Evolutionary conservation across 2,113 vertebrate species (phyloP).

Genomic region (Cygnus atratus): DNA sequence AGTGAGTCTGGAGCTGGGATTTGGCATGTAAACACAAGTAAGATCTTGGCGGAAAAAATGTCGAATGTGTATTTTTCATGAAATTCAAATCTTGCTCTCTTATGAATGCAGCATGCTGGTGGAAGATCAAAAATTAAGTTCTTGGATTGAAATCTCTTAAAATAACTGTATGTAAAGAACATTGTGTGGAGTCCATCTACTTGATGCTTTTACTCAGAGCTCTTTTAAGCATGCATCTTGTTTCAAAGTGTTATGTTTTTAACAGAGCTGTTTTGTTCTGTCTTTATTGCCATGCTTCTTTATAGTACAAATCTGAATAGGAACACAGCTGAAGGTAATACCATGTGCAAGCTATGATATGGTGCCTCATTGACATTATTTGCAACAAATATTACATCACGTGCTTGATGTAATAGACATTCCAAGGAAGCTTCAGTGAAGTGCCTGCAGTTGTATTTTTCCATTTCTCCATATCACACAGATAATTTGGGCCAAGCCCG

Average conservation of each 20-base stretch:
- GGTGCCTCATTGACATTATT: conserved; percentile 87
- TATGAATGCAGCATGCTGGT: not conserved
- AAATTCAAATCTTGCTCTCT: not conserved
- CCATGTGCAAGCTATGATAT: conserved; percentile 76
- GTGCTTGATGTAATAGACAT: conserved; percentile 83
- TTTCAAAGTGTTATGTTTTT: conserved; percentile 77
- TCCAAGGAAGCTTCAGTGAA: conserved; percentile 67
- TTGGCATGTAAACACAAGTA: not conserved
- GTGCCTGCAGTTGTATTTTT: conserved; percentile 72
- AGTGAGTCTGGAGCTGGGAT: not conserved
- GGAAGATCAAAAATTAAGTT: not conserved
- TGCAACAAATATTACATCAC: conserved; percentile 85
- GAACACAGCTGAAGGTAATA: conserved; percentile 95
- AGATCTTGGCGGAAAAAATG: not conserved
- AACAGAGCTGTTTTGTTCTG: conserved; percentile 96
- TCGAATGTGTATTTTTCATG: not conserved
- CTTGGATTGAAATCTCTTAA: not conserved
- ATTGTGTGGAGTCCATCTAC: conserved; percentile 16
- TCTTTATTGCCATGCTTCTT: conserved; percentile 93
- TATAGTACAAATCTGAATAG: conserved; percentile 99
- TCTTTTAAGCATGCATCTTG: conserved; percentile 72
- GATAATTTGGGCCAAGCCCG: conserved; percentile 75
- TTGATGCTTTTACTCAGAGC: conserved; percentile 45
- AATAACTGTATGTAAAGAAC: not conserved
- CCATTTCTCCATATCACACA: conserved; percentile 77